These are phyloP conservation scores for Prochilodus magdalenae DNA, from an alignment of 2,113 vertebrate genomes.

Conservation along the genomic window DNA sequence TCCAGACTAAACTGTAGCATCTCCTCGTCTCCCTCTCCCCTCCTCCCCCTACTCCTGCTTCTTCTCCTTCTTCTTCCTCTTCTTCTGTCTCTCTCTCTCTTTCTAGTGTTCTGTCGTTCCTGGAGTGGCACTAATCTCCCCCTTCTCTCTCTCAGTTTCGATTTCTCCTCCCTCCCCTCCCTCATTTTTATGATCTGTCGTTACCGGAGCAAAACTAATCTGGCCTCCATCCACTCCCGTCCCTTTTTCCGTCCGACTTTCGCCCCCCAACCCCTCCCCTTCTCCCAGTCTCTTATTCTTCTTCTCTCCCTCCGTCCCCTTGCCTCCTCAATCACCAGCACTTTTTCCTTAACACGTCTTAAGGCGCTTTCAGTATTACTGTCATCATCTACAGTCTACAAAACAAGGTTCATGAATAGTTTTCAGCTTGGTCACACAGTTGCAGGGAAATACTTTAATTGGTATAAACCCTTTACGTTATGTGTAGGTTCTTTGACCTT, in stretches of 20 bases:
- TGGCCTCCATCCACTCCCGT: constrained; percentile 68
- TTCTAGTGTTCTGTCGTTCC: constrained; percentile 73
- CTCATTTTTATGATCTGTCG: constrained; percentile 81
- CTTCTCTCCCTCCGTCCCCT: constrained; percentile 9
- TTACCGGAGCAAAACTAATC: constrained; percentile 84
- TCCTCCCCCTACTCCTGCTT: neutral
- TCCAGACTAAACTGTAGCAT: constrained; percentile 59
- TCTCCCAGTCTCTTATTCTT: neutral
- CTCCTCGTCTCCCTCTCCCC: constrained; percentile 49
- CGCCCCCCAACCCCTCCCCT: neutral
- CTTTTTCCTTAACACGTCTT: neutral
- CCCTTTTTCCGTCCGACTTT: constrained; percentile 14
- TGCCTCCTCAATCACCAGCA: constrained; percentile 10
- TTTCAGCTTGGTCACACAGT: neutral
- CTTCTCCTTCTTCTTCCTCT: neutral
- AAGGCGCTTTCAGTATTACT: constrained; percentile 18
- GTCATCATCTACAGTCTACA: constrained; percentile 23
- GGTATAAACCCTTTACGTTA: no score
- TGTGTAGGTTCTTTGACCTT: no score
- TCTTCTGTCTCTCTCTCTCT: constrained; percentile 46
- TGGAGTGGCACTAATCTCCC: constrained; percentile 83
- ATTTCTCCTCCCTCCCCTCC: constrained; percentile 68
- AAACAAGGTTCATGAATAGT: neutral
- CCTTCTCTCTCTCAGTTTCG: constrained; percentile 69
- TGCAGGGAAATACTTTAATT: neutral